These are phyloP conservation scores for Takifugu ocellatus DNA, from an alignment of 2,797 vertebrate species.

Conservation along the genomic window DNA sequence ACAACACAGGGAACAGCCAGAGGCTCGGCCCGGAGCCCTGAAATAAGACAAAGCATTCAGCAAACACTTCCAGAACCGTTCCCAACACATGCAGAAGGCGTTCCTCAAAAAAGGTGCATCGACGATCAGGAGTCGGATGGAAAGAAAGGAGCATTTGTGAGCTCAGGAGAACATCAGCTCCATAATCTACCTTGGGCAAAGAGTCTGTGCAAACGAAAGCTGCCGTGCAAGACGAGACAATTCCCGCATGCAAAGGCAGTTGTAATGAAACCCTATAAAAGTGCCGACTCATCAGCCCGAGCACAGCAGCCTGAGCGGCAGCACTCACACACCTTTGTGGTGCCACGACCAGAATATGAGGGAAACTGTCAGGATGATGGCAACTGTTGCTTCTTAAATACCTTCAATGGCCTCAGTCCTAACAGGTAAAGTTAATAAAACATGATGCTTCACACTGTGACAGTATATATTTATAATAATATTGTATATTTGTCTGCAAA, in stretches of 20 bases:
- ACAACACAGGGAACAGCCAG: slow-evolving; percentile 10
- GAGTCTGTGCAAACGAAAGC: slow-evolving; percentile 46
- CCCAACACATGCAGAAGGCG: background rate
- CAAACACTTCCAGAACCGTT: slow-evolving; percentile 14
- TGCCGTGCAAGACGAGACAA: slow-evolving; percentile 47
- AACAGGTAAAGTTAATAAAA: too few relatives aligned
- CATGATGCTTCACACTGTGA: too few relatives aligned
- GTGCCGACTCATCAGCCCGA: slow-evolving; percentile 52
- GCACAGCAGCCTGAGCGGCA: background rate
- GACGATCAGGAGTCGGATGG: slow-evolving; percentile 28
- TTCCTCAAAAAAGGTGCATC: slow-evolving; percentile 9
- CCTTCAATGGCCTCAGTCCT: too few relatives aligned
- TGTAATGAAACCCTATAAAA: slow-evolving; percentile 26
- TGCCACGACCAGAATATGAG: too few relatives aligned
- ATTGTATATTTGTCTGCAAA: too few relatives aligned
- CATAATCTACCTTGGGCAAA: slow-evolving; percentile 47
- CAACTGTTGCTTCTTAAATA: too few relatives aligned
- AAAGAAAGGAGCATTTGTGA: slow-evolving; percentile 41
- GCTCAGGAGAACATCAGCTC: slow-evolving; percentile 44
- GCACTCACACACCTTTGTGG: background rate
- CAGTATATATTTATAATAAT: too few relatives aligned
- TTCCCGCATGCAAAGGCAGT: slow-evolving; percentile 36
- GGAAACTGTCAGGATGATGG: too few relatives aligned
- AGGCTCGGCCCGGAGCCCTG: slow-evolving; percentile 5
- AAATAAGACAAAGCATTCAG: slow-evolving; percentile 3